These are phyloP conservation scores for Chorisops tibialis DNA, from an alignment of 2,888 invertebrate species.

Conservation along the genomic window DNA sequence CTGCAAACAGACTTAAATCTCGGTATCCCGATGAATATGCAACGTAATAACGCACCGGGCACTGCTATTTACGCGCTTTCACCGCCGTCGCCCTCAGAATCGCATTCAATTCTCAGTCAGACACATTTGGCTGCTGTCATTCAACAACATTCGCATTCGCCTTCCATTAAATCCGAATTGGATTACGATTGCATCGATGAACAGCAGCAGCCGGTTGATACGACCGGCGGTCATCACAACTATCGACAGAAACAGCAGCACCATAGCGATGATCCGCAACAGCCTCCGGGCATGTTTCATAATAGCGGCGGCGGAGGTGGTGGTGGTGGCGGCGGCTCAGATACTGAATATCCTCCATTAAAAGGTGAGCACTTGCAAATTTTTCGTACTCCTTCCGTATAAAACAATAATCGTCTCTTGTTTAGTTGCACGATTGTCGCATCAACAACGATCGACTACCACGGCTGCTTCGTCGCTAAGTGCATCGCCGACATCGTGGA, in stretches of 20 bases:
- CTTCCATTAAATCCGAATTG: slow-evolving; percentile 21
- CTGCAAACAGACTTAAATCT: too few species aligned
- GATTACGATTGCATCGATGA: slow-evolving; percentile 27
- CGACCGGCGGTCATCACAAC: not conserved
- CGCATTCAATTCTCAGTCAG: not conserved
- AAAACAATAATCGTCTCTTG: not conserved
- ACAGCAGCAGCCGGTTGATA: not conserved
- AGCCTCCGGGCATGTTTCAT: not conserved
- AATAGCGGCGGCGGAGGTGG: slow-evolving; percentile 7
- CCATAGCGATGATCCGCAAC: not conserved
- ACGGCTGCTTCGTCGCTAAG: slow-evolving; percentile 1
- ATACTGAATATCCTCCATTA: not conserved
- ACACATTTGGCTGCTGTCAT: not conserved
- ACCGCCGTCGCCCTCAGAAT: not conserved
- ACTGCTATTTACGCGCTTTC: slow-evolving; percentile 9
- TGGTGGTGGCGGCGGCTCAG: slow-evolving; percentile 6
- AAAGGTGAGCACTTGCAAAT: not conserved
- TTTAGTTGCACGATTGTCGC: not conserved
- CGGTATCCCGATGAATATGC: too few species aligned
- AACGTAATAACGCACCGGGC: too few species aligned
- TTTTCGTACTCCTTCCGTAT: not conserved
- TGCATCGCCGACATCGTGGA: slow-evolving; percentile 23
- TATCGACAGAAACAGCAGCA: not conserved
- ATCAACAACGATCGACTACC: slow-evolving; percentile 12
- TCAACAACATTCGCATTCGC: slow-evolving; percentile 3